Conservation (phyloP, 2,797 vertebrate genomes). For the Lagorchestes hirsutus region DNA sequence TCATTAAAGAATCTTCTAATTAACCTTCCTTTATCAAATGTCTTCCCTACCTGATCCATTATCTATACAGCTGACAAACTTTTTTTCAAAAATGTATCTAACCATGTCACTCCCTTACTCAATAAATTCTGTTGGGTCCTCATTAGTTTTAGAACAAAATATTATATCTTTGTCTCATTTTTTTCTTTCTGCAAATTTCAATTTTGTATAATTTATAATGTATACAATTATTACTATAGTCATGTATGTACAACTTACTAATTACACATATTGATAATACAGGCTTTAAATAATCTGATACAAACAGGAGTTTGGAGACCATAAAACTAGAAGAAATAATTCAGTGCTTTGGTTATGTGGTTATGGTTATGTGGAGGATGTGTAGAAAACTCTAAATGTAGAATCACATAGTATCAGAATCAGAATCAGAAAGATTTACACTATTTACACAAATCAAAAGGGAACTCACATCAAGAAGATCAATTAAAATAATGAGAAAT, state of each 20-base stretch:
- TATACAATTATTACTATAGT: neutral
- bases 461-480: neutral
- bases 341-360: neutral
- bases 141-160: neutral
- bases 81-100: neutral
- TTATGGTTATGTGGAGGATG: neutral
- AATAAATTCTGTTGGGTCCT: neutral
- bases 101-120: neutral
- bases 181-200: neutral
- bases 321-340: neutral
- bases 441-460: neutral
- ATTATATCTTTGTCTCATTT: neutral
- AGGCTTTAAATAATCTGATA: neutral
- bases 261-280: neutral
- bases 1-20: neutral
- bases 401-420: neutral
- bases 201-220: neutral
- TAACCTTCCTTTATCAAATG: neutral
- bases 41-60: neutral
- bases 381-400: neutral
- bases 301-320: neutral
- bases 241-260: neutral
- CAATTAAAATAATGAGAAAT: neutral
- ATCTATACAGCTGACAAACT: neutral
- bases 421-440: neutral